Evolutionary conservation across 2,888 invertebrate genomes (phyloP), one percentile per base, ranked within the genome.

Genomic region (Nezara viridula): DNA sequence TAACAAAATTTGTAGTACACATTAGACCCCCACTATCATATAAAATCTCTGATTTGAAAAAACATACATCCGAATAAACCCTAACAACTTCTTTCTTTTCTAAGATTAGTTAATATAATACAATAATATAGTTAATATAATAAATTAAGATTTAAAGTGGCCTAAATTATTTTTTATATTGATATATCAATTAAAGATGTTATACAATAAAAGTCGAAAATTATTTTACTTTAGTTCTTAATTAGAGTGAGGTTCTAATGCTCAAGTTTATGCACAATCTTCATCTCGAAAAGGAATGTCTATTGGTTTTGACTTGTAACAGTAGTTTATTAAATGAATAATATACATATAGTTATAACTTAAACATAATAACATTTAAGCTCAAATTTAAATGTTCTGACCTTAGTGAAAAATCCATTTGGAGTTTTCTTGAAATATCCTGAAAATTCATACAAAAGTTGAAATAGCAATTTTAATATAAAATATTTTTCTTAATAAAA

Each of bases 181-280:
- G 19, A n/a, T 55, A 55, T 19, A 55, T 55, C 14, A n/a, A n/a
- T 55, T 55, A 60, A 60, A 60, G 2, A 60, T 27, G 3, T 60
- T 14, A 4, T 27, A 27, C 27, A 60, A 4, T 60, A 27, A 27
- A n/a, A n/a, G 16, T 55, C 55, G 24, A 55, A 55, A 60, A 12
- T 60, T 60, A 60, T 60, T 60, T 27, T 60, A 60, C 1, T 60
- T 60, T 60, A 60, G 3, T 60, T 27, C 4, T 27, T 60, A 27
- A 60, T 4, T 60, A 27, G 60, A 60, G 60, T 60, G 60, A 60
- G 60, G 60, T 60, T 27, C 60, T 60, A 60, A 60, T 60, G 60
- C 27, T 60, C 16, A 60, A 60, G 14, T 27, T 27, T 27, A 6
- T 60, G 9, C 14, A 60, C 3, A 60, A n/a, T 27, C 4, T 27